A percentile compares a stretch with the other conserved stretches of the same genome.
Evolutionary conservation across 1,140 invertebrate genomes (phyloP).

Genomic region (Himalopsyche phryganea): DNA sequence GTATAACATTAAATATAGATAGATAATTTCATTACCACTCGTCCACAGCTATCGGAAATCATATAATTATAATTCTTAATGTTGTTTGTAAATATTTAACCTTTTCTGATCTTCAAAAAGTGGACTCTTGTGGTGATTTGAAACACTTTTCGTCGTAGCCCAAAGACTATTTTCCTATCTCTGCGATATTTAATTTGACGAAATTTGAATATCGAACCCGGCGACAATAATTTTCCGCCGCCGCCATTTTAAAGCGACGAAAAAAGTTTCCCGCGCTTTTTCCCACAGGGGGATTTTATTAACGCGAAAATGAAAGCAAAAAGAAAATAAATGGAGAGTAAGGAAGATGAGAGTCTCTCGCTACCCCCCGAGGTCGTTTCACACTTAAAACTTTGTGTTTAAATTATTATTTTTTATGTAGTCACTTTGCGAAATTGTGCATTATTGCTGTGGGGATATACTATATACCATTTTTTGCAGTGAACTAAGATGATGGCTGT

Average conservation of each 20-base stretch:
- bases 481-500: background rate
- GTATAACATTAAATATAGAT: too few species aligned
- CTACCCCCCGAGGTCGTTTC: slow-evolving; percentile 20
- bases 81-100: too few species aligned
- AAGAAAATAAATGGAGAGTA: slow-evolving; percentile 21
- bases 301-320: slow-evolving; percentile 15
- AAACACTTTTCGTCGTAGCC: background rate
- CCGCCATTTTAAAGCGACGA: background rate
- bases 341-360: background rate
- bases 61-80: too few species aligned
- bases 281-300: slow-evolving; percentile 18
- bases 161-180: too few species aligned
- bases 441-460: slow-evolving; percentile 10
- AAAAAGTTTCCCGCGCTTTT: background rate
- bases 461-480: background rate
- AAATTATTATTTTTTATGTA: slow-evolving; percentile 36
- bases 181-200: slow-evolving; percentile 7
- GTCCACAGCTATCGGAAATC: too few species aligned
- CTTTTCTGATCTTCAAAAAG: too few species aligned
- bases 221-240: background rate
- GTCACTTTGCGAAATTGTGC: slow-evolving; percentile 30
- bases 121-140: too few species aligned
- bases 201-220: slow-evolving; percentile 17
- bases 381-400: slow-evolving; percentile 33
- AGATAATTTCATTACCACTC: too few species aligned